Evolutionary conservation across 2,888 invertebrate genomes (phyloP).

Genomic region (Tuberolachnus salignus): DNA sequence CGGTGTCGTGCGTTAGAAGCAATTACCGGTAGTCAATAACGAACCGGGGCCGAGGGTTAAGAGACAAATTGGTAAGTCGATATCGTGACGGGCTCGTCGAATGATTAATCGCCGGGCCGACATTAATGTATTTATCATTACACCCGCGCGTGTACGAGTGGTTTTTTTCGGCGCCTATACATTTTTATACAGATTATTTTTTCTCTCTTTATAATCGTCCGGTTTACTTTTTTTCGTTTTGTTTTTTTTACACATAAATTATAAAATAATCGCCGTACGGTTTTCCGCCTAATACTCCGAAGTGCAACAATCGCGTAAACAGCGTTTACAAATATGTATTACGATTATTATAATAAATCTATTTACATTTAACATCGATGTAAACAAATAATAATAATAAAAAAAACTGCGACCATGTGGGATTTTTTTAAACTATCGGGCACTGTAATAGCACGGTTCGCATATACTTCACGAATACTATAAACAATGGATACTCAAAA

Average conservation of each 20-base stretch:
- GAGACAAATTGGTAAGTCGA: slow-evolving; percentile 53
- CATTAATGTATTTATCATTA: slow-evolving; percentile 51
- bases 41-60: not conserved
- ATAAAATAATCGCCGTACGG: slow-evolving; percentile 3
- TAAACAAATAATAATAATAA: too few species aligned
- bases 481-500: too few species aligned
- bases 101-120: slow-evolving; percentile 39
- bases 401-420: too few species aligned
- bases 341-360: not conserved
- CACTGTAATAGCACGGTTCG: too few species aligned
- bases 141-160: slow-evolving; percentile 10
- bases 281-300: not conserved
- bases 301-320: not conserved
- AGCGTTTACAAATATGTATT: not conserved
- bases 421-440: too few species aligned
- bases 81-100: slow-evolving; percentile 20
- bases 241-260: not conserved
- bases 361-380: too few species aligned
- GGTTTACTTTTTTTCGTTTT: not conserved
- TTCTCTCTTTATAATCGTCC: not conserved
- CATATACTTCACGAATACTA: too few species aligned
- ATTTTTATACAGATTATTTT: not conserved
- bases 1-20: not conserved
- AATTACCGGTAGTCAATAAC: slow-evolving; percentile 45
- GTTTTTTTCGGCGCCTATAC: not conserved